Percentiles rank a stretch among this genome's conserved stretches.
Conservation (phyloP, 1,140 invertebrate genomes). For the Diorhabda sublineata region DNA sequence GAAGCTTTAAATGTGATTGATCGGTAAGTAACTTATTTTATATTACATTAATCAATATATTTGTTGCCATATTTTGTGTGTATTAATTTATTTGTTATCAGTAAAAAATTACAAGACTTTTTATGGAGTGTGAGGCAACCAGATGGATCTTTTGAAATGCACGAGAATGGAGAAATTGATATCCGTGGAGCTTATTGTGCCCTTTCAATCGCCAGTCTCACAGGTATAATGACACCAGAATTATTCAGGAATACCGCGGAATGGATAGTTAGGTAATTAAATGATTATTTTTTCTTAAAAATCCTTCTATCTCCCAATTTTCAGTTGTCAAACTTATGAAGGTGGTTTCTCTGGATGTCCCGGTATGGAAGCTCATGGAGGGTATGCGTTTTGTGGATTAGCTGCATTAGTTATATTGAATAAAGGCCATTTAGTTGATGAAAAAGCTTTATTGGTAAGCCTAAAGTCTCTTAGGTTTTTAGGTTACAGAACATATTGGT, state of each 20-base stretch:
- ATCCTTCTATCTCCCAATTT: constrained; percentile 5
- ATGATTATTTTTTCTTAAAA: background rate
- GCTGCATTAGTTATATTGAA: constrained; percentile 81
- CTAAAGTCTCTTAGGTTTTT: background rate
- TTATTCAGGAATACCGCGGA: constrained; percentile 83
- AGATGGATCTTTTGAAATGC: constrained; percentile 91
- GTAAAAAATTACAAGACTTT: constrained; percentile 69
- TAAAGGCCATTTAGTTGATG: constrained; percentile 74
- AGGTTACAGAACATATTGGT: too few species aligned
- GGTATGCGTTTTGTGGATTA: constrained; percentile 95
- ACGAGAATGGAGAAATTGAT: constrained; percentile 92
- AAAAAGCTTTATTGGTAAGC: constrained; percentile 69
- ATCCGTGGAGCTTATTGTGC: constrained; percentile 95
- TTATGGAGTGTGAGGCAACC: constrained; percentile 68
- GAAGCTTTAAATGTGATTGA: constrained; percentile 85
- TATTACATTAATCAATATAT: background rate
- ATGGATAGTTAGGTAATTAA: constrained; percentile 72
- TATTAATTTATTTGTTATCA: constrained; percentile 38
- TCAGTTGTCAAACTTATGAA: constrained; percentile 94
- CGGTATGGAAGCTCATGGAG: constrained; percentile 96
- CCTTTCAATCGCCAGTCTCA: constrained; percentile 78
- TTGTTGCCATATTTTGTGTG: background rate
- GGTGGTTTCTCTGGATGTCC: constrained; percentile 94
- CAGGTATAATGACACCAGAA: constrained; percentile 67
- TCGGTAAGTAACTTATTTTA: constrained; percentile 54